A percentile compares a stretch with the other conserved stretches of the same genome.
Conservation (phyloP, 2,113 vertebrate genomes). For the Smithornis capensis region DNA sequence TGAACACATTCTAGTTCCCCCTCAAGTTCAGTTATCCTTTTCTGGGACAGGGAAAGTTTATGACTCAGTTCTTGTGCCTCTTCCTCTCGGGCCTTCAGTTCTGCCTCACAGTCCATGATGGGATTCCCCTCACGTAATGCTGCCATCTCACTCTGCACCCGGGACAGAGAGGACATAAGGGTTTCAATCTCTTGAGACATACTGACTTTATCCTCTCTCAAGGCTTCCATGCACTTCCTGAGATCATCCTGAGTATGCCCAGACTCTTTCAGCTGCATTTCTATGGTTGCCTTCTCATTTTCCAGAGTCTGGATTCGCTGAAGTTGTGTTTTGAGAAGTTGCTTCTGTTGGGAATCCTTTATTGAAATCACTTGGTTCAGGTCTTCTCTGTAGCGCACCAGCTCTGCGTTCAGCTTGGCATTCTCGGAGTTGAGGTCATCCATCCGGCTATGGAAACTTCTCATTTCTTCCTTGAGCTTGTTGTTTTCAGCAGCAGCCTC, state of each 20-base stretch:
- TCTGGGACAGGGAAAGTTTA: conserved; percentile 75
- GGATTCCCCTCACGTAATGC: conserved; percentile 26
- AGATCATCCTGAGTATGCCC: conserved; percentile 38
- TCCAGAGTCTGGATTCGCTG: conserved; percentile 80
- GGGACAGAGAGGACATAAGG: conserved; percentile 43
- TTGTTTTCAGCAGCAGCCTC: conserved; percentile 94
- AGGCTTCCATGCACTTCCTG: not conserved
- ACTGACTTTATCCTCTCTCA: conserved; percentile 61
- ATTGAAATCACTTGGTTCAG: conserved; percentile 89
- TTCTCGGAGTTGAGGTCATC: conserved; percentile 94
- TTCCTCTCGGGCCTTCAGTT: conserved; percentile 71
- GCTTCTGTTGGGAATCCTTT: conserved; percentile 93
- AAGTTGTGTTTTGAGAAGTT: conserved; percentile 83
- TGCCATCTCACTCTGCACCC: conserved; percentile 42
- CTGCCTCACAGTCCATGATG: conserved; percentile 31
- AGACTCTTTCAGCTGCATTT: conserved; percentile 57
- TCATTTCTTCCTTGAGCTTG: conserved; percentile 87
- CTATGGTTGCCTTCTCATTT: conserved; percentile 67
- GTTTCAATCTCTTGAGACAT: conserved; percentile 62
- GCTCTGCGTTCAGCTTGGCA: conserved; percentile 87
- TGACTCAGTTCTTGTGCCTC: conserved; percentile 76
- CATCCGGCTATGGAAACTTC: conserved; percentile 79
- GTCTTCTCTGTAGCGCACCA: conserved; percentile 87
- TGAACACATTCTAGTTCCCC: conserved; percentile 61
- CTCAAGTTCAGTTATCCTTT: conserved; percentile 69